Base-by-base conservation (phyloP, 1,140 invertebrate genomes). In the Philotrypesis tridentata region DNA sequence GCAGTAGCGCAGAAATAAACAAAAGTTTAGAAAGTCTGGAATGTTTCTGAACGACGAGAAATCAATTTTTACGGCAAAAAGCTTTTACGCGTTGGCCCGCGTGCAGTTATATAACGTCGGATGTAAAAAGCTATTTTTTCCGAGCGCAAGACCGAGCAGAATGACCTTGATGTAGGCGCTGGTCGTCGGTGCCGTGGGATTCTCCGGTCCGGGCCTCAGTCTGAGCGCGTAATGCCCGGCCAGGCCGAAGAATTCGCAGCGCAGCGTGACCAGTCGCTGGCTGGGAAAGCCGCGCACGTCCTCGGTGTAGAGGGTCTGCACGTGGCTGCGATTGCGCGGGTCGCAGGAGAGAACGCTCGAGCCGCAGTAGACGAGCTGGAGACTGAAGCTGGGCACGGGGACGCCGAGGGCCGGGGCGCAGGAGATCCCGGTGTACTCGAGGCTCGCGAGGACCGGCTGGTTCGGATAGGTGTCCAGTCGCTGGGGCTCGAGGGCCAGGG, bases 301-400 rank as follows among this genome's bases (percentile, higher is more conserved):
- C 90, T 96, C 95, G 68, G 93, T 92, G 86, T 95, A 95, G 31
- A 95, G 67, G 12, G 25, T n/a, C 25, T 23, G 12, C 37, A 85
- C 86, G 67, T 88, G 88, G 82, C 86, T 90, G 14, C 61, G n/a
- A 17, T 91, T 91, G 31, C 89, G 86, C 43, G 89, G 88, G 86
- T 92, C 90, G 80, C 91, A 92, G 12, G 89, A 90, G 1, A 90
- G 79, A 23, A 89, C 86, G 70, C 87, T 91, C 2, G 88, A 85
- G 33, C 96, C 96, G 85, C 96, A 97, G 85, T 96, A 97, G 76
- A 96, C 92, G 11, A 97, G 89, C 87, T 96, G 95, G 70, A 95
- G 92, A 29, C 89, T 90, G 14, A 93, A 93, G 61, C 92, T 92
- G 11, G 94, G 90, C 12, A 93, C 93, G 6, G 92, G 91, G 70